These are phyloP conservation scores for Hermaeophaga mercurialis DNA, from an alignment of 2,888 invertebrate species.

Conservation along the genomic window DNA sequence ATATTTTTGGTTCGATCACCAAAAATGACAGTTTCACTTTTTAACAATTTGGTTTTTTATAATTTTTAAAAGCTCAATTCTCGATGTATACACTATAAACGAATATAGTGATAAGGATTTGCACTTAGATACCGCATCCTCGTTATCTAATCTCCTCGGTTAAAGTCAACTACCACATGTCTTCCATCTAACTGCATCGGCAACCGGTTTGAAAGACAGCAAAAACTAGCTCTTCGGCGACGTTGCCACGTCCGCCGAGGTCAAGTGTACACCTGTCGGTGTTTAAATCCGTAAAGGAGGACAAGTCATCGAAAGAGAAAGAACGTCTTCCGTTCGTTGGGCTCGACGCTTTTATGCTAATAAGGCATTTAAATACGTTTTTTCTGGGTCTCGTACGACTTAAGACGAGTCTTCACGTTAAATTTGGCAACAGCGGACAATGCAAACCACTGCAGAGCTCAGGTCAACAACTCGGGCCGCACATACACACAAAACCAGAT, in stretches of 20 bases:
- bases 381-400: slow-evolving; percentile 10
- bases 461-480: slow-evolving; percentile 33
- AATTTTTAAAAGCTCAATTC: too few relatives aligned
- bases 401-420: slow-evolving; percentile 1
- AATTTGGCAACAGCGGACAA: slow-evolving; percentile 28
- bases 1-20: too few relatives aligned
- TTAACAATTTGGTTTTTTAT: too few relatives aligned
- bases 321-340: slow-evolving; percentile 20
- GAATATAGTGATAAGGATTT: too few relatives aligned
- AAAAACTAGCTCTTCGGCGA: slow-evolving; percentile 37
- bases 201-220: slow-evolving; percentile 40
- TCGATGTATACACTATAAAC: too few relatives aligned
- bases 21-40: too few relatives aligned
- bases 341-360: slow-evolving; percentile 28
- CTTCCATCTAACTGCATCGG: slow-evolving; percentile 33
- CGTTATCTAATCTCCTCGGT: slow-evolving; percentile 14
- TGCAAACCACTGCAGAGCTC: slow-evolving; percentile 30
- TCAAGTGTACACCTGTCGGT: slow-evolving; percentile 41
- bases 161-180: slow-evolving; percentile 27
- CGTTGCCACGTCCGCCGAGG: slow-evolving; percentile 40
- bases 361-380: slow-evolving; percentile 32
- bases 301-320: slow-evolving; percentile 17
- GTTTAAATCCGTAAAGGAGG: slow-evolving; percentile 23
- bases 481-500: slow-evolving; percentile 10
- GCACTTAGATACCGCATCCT: too few relatives aligned